These are phyloP conservation scores for Sebastes itinus DNA, from an alignment of 2,797 vertebrate species.

Conservation along the genomic window DNA sequence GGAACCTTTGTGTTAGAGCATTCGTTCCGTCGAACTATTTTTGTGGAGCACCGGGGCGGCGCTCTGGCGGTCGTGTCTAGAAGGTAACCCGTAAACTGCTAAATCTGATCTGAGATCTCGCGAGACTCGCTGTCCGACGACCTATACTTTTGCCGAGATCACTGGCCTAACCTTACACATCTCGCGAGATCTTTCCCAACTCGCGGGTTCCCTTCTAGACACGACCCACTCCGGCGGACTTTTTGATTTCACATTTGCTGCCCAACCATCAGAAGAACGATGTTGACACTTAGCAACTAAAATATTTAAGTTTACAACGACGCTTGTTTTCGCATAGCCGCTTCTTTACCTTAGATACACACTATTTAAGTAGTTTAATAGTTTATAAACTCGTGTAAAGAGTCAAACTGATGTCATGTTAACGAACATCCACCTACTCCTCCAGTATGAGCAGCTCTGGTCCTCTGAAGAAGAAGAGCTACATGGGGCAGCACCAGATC, in stretches of 20 bases:
- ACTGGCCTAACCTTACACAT: fast-evolving
- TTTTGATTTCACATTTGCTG: slow-evolving; percentile 57
- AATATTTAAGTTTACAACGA: not conserved
- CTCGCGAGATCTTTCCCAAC: too few species aligned
- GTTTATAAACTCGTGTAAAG: slow-evolving; percentile 1
- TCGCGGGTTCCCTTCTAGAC: too few species aligned
- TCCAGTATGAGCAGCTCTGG: slow-evolving; percentile 59
- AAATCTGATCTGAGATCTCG: too few species aligned
- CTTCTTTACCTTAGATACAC: not conserved
- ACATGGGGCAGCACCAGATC: slow-evolving; percentile 81
- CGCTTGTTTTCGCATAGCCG: not conserved
- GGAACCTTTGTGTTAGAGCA: slow-evolving; percentile 36
- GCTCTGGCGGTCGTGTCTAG: slow-evolving; percentile 43
- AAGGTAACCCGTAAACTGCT: too few species aligned
- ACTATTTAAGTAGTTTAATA: not conserved
- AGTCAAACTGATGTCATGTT: slow-evolving; percentile 52
- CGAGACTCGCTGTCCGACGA: too few species aligned
- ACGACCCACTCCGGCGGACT: slow-evolving; percentile 45
- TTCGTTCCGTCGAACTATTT: slow-evolving; percentile 54
- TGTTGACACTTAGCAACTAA: not conserved
- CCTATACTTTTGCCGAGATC: too few species aligned
- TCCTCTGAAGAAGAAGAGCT: slow-evolving; percentile 75
- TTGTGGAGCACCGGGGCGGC: slow-evolving; percentile 37
- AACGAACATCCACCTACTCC: not conserved
- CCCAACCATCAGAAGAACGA: fast-evolving